Conservation (phyloP, 2,797 vertebrate genomes). For the Silurus lanzhouensis region DNA sequence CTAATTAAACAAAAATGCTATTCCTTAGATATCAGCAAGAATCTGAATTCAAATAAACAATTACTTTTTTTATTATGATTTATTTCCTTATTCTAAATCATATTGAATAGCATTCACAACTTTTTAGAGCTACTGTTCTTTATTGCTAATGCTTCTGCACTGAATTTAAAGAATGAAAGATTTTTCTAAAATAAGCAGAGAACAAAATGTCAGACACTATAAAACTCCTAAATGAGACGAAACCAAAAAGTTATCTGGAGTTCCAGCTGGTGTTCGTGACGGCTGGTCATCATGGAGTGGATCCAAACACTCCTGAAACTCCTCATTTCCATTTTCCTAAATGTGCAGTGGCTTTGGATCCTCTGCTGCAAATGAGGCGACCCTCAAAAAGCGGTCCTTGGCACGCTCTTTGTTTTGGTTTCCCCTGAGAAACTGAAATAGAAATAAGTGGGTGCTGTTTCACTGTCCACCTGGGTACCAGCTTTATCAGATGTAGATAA, state of each 20-base stretch:
- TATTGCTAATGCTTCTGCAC: neutral
- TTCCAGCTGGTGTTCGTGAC: slow-evolving; percentile 13
- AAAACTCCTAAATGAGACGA: neutral
- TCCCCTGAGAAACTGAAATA: slow-evolving; percentile 54
- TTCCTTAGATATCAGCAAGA: neutral
- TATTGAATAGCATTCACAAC: too few species aligned
- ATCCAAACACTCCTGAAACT: slow-evolving; percentile 52
- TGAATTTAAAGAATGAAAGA: neutral
- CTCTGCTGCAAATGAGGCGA: slow-evolving; percentile 64
- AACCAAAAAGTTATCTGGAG: neutral
- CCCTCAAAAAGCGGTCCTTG: slow-evolving; percentile 55
- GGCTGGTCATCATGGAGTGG: neutral
- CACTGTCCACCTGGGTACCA: neutral
- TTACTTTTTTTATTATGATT: neutral
- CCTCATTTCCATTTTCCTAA: slow-evolving; percentile 46
- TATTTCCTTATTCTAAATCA: neutral
- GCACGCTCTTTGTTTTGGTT: slow-evolving; percentile 59
- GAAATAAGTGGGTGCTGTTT: slow-evolving; percentile 50
- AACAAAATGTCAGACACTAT: neutral
- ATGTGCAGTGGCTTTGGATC: slow-evolving; percentile 19
- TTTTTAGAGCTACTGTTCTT: neutral
- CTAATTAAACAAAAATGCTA: neutral
- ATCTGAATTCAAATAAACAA: neutral
- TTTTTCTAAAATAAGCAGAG: neutral
- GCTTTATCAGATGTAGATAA: slow-evolving; percentile 38